Evolutionary conservation across 2,113 vertebrate genomes (phyloP).

Genomic region (Corythornis madagascariensis): DNA sequence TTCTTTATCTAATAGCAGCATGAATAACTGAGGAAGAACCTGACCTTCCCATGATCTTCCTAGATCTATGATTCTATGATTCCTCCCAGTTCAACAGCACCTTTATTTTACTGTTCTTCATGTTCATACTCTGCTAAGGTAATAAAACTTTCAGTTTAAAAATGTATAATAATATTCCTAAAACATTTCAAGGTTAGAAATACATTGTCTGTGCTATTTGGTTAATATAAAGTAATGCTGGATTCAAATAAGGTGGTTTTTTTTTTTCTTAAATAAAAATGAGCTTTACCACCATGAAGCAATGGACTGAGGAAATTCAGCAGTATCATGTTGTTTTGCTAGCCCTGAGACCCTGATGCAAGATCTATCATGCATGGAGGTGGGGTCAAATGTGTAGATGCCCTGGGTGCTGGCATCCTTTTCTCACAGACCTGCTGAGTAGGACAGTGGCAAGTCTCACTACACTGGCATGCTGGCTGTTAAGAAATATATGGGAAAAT

Average conservation of each 20-base stretch:
- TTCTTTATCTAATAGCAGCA: neutral
- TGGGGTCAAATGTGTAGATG: neutral
- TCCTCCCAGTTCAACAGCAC: neutral
- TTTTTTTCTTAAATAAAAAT: neutral
- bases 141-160: neutral
- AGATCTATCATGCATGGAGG: neutral
- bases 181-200: neutral
- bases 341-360: neutral
- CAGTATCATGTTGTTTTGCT: neutral
- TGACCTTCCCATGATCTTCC: neutral
- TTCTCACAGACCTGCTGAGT: fast-evolving
- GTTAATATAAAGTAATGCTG: neutral
- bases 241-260: neutral
- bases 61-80: too few species aligned
- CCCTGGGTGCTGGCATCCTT: neutral
- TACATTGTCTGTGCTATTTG: neutral
- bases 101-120: neutral
- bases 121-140: neutral
- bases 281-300: neutral
- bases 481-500: neutral
- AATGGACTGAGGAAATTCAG: neutral
- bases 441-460: neutral
- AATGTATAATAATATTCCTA: neutral
- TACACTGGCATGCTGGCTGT: neutral
- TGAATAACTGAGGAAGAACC: neutral